Conservation (phyloP, 2,888 invertebrate species). For the Prionchulus punctatus region DNA sequence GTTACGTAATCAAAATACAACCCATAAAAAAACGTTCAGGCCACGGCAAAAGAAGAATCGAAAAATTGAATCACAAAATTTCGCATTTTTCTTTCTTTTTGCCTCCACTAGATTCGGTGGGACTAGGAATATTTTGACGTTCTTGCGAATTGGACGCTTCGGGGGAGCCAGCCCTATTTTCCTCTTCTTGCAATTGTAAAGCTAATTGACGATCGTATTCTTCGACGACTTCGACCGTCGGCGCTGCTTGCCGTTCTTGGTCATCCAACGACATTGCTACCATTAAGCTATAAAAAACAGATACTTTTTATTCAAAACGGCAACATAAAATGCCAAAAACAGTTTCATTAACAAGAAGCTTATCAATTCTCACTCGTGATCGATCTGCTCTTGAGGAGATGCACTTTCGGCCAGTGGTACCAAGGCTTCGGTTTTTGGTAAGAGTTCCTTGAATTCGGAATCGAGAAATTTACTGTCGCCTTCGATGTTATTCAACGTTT, state of each 20-base stretch:
- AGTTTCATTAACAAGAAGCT: neutral
- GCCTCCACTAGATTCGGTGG: too few relatives aligned
- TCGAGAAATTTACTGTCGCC: conserved; percentile 43
- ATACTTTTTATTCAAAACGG: neutral
- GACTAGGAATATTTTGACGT: too few relatives aligned
- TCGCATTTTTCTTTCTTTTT: too few relatives aligned
- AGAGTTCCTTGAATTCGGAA: conserved; percentile 33
- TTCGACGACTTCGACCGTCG: neutral
- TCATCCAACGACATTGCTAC: neutral
- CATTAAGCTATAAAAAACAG: neutral
- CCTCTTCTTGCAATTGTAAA: conserved; percentile 4
- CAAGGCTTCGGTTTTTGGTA: conserved; percentile 1
- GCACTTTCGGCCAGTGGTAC: neutral
- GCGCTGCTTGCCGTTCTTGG: neutral
- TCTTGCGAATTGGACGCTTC: too few relatives aligned
- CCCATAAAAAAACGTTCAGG: too few relatives aligned
- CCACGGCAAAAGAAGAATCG: too few relatives aligned
- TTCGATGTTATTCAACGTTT: conserved; percentile 42
- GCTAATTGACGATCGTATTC: neutral
- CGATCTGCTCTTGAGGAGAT: neutral
- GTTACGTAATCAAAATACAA: too few relatives aligned
- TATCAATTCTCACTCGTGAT: neutral
- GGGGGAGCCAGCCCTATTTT: too few relatives aligned
- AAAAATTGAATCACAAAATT: too few relatives aligned
- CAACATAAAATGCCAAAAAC: neutral